A percentile compares a stretch with the other conserved stretches of the same genome.
These are phyloP conservation scores for Myotis findleyi DNA, from an alignment of 2,797 vertebrate genomes.

Conservation along the genomic window DNA sequence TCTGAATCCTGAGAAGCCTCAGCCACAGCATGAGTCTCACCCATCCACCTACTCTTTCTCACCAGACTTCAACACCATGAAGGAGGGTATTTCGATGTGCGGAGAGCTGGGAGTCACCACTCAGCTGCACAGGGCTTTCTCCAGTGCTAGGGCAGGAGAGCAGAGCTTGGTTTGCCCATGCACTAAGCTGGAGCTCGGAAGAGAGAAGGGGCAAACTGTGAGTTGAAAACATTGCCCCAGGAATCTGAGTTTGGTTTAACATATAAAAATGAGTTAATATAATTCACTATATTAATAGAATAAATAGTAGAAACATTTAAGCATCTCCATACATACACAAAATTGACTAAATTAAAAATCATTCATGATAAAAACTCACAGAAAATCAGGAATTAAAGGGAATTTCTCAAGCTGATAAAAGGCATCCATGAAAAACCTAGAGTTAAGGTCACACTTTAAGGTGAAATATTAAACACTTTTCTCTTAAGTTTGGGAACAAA, in stretches of 20 bases:
- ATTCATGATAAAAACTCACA: neutral
- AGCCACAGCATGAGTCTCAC: neutral
- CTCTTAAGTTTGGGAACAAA: neutral
- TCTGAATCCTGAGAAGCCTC: neutral
- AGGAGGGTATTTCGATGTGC: neutral
- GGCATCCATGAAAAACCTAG: neutral
- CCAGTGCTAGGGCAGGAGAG: neutral
- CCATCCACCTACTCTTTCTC: neutral
- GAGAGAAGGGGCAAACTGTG: neutral
- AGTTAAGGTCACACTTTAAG: neutral
- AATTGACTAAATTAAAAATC: neutral
- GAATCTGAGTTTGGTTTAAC: slow-evolving; percentile 8
- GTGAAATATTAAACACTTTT: neutral
- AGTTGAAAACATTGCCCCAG: neutral
- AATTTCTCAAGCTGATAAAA: neutral
- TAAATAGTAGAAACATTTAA: neutral
- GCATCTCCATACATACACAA: neutral
- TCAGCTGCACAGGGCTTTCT: neutral
- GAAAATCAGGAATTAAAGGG: neutral
- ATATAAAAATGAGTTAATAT: neutral
- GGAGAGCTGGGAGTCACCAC: neutral
- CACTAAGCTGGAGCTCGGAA: neutral
- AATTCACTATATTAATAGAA: neutral
- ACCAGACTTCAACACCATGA: neutral
- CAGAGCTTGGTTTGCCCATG: neutral